Evolutionary conservation across 2,888 invertebrate species (phyloP).

Genomic region (Hesperia comma): DNA sequence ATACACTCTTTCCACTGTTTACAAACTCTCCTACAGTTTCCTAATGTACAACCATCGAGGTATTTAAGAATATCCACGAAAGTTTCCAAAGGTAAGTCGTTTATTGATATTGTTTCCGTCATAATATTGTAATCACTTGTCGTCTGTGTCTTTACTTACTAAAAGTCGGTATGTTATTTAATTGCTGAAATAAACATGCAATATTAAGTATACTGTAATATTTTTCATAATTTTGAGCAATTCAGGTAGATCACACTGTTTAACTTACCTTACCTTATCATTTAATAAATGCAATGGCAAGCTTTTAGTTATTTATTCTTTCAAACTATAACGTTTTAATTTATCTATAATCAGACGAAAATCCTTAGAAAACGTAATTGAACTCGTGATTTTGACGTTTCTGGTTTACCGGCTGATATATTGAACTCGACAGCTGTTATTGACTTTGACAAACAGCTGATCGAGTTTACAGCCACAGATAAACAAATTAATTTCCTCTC

Average conservation of each 20-base stretch:
- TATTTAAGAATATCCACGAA: slow-evolving; percentile 63
- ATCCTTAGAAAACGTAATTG: slow-evolving; percentile 12
- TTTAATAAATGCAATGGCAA: background rate
- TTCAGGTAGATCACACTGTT: background rate
- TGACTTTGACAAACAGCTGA: background rate
- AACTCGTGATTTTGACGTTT: slow-evolving; percentile 67
- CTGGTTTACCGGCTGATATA: background rate
- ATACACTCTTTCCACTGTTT: slow-evolving; percentile 63
- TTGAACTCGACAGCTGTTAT: background rate
- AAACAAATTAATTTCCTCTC: too few relatives aligned
- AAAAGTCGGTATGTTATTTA: background rate
- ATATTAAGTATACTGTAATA: background rate
- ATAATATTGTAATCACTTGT: slow-evolving; percentile 21
- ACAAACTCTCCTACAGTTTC: slow-evolving; percentile 64
- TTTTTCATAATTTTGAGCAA: background rate
- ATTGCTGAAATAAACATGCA: slow-evolving; percentile 7
- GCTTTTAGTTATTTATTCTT: background rate
- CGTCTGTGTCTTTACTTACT: background rate
- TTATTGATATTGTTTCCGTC: slow-evolving; percentile 48
- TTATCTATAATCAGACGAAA: background rate
- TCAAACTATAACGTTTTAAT: too few relatives aligned
- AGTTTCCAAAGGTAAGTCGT: slow-evolving; percentile 64
- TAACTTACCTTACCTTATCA: background rate
- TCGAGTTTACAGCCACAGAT: too few relatives aligned
- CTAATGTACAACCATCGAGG: slow-evolving; percentile 61